Evolutionary conservation across 1,140 invertebrate genomes (phyloP).

Genomic region (Zeugodacus cucurbitae): DNA sequence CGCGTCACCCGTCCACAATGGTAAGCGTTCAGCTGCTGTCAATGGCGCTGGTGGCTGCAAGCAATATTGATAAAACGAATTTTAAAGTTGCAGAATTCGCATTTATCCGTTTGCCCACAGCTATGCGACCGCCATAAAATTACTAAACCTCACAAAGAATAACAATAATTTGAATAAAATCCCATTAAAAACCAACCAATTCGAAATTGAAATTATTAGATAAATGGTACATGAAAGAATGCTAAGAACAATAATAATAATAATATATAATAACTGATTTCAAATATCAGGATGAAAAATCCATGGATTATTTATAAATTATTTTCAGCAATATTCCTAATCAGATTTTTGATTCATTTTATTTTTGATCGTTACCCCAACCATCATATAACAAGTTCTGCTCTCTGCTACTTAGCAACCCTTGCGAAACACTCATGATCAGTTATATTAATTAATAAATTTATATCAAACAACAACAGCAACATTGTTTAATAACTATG

Average conservation of each 20-base stretch:
- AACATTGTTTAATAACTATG: neutral
- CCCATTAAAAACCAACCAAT: neutral
- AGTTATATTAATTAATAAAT: neutral
- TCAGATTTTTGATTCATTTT: no score
- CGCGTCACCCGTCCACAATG: neutral
- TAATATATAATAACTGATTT: neutral
- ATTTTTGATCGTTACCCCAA: no score
- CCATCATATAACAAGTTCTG: no score
- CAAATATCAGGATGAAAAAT: neutral
- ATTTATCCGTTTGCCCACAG: neutral
- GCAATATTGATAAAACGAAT: constrained; percentile 22
- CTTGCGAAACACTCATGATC: neutral
- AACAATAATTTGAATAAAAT: constrained; percentile 31
- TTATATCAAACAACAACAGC: neutral
- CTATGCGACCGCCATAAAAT: neutral
- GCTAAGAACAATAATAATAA: neutral
- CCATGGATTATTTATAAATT: no score
- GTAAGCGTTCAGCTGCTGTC: neutral
- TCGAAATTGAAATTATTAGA: neutral
- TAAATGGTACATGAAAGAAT: constrained; percentile 7
- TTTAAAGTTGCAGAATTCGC: neutral
- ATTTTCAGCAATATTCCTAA: no score
- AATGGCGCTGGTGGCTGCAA: neutral
- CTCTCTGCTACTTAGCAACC: no score
- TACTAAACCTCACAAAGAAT: constrained; percentile 16